A percentile compares a stretch with the other conserved stretches of the same genome.
phyloP scores from a whole-genome alignment of 1,140 invertebrate species.

The Aphelenchoides avenae region DNA sequence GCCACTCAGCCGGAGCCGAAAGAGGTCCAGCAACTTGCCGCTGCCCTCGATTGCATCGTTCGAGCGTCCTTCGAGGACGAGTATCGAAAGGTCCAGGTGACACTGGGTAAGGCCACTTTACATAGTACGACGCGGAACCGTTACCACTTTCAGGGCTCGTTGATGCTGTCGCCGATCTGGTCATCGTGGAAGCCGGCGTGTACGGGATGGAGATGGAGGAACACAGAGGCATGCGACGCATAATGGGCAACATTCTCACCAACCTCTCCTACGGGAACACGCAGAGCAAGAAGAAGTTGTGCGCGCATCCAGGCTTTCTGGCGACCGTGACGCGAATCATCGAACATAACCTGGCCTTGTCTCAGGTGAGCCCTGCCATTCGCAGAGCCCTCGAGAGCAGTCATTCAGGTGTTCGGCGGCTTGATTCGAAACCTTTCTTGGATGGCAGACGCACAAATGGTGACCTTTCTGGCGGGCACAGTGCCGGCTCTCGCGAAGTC shows the following conservation, averaged over 20 bases:
- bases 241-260: slow-evolving; percentile 30
- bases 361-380: slow-evolving; percentile 24
- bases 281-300: slow-evolving; percentile 19
- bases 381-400: not conserved
- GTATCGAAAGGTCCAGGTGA: slow-evolving; percentile 12
- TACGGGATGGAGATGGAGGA: slow-evolving; percentile 20
- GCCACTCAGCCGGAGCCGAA: too few species aligned
- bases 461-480: not conserved
- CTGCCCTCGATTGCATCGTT: slow-evolving; percentile 1
- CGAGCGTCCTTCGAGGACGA: slow-evolving; percentile 8
- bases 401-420: slow-evolving; percentile 28
- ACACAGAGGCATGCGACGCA: slow-evolving; percentile 10
- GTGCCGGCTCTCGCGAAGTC: slow-evolving; percentile 27
- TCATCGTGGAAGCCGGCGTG: slow-evolving; percentile 17
- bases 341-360: not conserved
- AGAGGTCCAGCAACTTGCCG: slow-evolving; percentile 5
- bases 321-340: slow-evolving; percentile 25
- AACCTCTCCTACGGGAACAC: slow-evolving; percentile 30
- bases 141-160: slow-evolving; percentile 28
- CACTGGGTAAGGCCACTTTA: slow-evolving; percentile 3
- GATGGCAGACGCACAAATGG: slow-evolving; percentile 33
- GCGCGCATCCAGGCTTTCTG: slow-evolving; percentile 24
- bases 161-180: slow-evolving; percentile 18
- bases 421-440: slow-evolving; percentile 40
- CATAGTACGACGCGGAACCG: not conserved